phyloP scores from a whole-genome alignment of 2,888 invertebrate genomes.

The Cosmia trapezina region DNA sequence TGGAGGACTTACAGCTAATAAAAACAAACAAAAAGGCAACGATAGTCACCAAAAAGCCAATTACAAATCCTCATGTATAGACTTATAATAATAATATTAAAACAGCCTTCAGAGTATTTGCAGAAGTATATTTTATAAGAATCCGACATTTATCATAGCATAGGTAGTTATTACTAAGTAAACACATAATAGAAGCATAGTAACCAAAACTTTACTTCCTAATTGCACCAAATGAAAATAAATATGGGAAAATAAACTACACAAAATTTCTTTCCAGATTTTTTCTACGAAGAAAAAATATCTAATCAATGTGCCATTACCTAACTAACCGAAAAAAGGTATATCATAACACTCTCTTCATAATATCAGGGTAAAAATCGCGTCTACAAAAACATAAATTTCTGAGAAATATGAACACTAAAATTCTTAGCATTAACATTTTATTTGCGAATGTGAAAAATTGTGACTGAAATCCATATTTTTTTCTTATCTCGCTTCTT shows the following conservation, averaged over 20 bases:
- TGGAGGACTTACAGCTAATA: too few relatives aligned
- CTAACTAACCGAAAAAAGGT: constrained; percentile 24
- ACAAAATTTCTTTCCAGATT: not conserved
- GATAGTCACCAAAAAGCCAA: too few relatives aligned
- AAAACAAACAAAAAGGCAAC: too few relatives aligned
- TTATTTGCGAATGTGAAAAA: constrained; percentile 32
- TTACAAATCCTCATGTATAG: too few relatives aligned
- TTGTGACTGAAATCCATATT: constrained; percentile 35
- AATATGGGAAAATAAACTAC: not conserved
- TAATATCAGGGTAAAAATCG: not conserved
- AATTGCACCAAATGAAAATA: not conserved
- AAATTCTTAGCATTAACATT: constrained; percentile 21
- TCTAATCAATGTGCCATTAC: not conserved
- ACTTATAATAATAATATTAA: too few relatives aligned
- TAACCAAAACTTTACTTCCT: not conserved
- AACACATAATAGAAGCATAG: not conserved
- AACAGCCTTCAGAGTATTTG: not conserved
- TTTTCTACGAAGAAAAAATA: not conserved
- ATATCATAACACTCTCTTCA: not conserved
- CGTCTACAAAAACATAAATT: not conserved
- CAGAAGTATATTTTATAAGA: not conserved
- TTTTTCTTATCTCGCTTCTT: not conserved
- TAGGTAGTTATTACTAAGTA: not conserved
- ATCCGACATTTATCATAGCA: too few relatives aligned
- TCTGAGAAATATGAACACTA: constrained; percentile 9